Base-by-base conservation (phyloP, 64 coral and sea anemone species). In the Pocillopora damicornis region DNA sequence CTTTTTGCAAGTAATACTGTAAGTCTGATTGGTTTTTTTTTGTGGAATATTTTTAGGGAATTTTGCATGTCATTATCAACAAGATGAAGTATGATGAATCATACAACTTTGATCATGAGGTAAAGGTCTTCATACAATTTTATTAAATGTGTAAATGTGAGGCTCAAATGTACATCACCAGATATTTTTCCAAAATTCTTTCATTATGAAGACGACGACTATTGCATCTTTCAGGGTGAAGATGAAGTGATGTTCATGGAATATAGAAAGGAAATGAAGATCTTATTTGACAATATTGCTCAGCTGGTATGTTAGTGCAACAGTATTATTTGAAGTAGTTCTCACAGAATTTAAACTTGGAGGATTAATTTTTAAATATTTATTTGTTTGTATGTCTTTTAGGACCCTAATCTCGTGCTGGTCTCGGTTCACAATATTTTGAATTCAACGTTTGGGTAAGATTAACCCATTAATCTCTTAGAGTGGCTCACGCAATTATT, bases 191-290 rank as follows among this genome's bases (percentile, higher is more conserved):
- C 42, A 51, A 51, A 51, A 51, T 51, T 51, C 42, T 4, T 25
- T 65, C n/a, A 88, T 63, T 17, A 63, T 65, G 11, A 68, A 9
- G 37, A 9, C 1, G 13, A 51, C 59, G 16, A 37, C 36, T 35
- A 83, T 18, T 26, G 77, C 80, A 30, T 4, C 17, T 79, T 78
- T 8, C 75, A 99, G 97, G 93, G 90, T 59, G 97, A 99, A 90
- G 97, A 99, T 76, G 97, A 99, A 90, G 93, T 90, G 1, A 99
- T 99, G 97, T 99, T 99, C 63, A 85, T 99, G 16, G 97, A 99
- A 64, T 99, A 90, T 68, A 95, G 97, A 88, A 99, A 99, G 25
- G 90, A 95, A 68, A 79, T 99, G 67, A 99, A 99, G 90, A 87
- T 99, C 38, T 37, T 99, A 25, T 99, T 99, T 99, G 93, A 99